Evolutionary conservation across 2,888 invertebrate genomes (phyloP), one percentile per base, ranked within the genome.

Genomic region (Calliopum simillimum): DNA sequence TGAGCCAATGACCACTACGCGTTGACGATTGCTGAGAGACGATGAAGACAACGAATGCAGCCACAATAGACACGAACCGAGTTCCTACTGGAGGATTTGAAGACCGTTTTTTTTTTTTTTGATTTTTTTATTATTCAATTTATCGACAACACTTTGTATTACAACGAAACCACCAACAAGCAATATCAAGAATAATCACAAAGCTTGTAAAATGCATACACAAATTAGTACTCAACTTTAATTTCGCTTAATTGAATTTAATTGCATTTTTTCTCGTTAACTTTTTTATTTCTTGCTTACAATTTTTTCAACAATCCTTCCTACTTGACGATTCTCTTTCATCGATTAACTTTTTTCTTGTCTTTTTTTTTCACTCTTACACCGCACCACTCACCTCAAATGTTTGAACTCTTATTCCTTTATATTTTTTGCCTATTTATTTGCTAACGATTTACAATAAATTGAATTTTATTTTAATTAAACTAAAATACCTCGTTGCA

Each of bases 221-320:
- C 75, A 77, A 78, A 80, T 79, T 78, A 76, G 72, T 6, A 8
- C 75, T 76, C 76, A 73, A 76, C 72, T 76, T 74, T 75, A 75
- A 74, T 75, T 75, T 76, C 68, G 74, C 77, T 79, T 79, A 81
- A 81, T 81, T 81, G 81, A 81, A 79, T 80, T 81, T 81, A 81
- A 81, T 80, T 81, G 79, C 78, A 79, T 65, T 74, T 75, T 33
- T 72, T 75, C 66, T 68, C 63, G 41, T 63, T 44, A 61, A 67
- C 33, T 46, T 62, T 69, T 73, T 72, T 71, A 58, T 51, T 19
- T 68, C 67, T 75, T 70, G 53, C 56, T 73, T 67, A 33, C 8
- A 33, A 33, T 71, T 59, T 66, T 72, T 71, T 73, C 71, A 70
- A 72, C 51, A 64, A 19, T 46, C 69, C 69, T 69, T 68, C 66